Evolutionary conservation across 2,888 invertebrate genomes (phyloP).

Genomic region (Diloba caeruleocephala): DNA sequence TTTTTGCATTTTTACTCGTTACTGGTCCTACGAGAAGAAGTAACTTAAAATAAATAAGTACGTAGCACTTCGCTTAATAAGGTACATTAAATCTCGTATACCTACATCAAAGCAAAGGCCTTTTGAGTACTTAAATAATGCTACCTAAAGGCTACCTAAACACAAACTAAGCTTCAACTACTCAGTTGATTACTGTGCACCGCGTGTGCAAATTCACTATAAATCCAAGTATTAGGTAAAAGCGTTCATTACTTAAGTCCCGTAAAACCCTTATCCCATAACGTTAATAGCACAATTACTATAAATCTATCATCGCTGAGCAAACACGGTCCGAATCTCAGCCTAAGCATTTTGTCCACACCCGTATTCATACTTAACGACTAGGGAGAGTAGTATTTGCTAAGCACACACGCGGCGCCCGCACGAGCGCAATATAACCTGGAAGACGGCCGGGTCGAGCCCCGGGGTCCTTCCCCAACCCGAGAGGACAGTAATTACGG

Average conservation of each 20-base stretch:
- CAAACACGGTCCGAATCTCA: conserved; percentile 88
- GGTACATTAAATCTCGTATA: conserved; percentile 32
- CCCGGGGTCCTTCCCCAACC: conserved; percentile 84
- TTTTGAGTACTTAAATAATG: conserved; percentile 21
- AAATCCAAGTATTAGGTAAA: conserved; percentile 86
- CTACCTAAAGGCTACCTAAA: no score
- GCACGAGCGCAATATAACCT: conserved; percentile 87
- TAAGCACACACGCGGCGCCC: conserved; percentile 86
- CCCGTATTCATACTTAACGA: conserved; percentile 89
- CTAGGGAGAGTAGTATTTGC: conserved; percentile 87
- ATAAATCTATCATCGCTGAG: conserved; percentile 89
- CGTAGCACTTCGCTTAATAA: conserved; percentile 36
- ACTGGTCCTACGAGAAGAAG: conserved; percentile 66
- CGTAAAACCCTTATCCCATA: conserved; percentile 89
- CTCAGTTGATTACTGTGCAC: conserved; percentile 73
- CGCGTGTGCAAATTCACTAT: conserved; percentile 84
- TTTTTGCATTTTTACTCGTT: conserved; percentile 84
- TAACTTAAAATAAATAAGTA: conserved; percentile 66
- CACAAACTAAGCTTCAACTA: conserved; percentile 47
- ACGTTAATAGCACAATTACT: conserved; percentile 90
- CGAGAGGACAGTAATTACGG: conserved; percentile 90
- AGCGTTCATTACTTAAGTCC: conserved; percentile 88
- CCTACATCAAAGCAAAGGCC: conserved; percentile 6
- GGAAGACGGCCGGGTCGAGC: conserved; percentile 85
- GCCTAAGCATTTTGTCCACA: conserved; percentile 89